Percentiles rank a stretch among this genome's conserved stretches.
Evolutionary conservation across 2,113 vertebrate species (phyloP).

Genomic region (Turdus rufiventris): DNA sequence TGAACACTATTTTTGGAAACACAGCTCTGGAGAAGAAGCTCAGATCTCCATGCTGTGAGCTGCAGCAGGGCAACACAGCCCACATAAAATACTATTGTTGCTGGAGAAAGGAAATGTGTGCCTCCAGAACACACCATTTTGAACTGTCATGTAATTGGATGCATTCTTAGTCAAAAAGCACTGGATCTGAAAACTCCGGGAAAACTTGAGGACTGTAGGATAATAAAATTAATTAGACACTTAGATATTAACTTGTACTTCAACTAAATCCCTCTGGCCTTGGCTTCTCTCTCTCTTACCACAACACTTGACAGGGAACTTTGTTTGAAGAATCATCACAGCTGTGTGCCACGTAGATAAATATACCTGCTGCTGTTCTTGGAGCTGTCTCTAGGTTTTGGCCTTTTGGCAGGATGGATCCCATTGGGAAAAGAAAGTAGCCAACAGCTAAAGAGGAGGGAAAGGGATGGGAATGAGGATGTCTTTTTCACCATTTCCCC

Average conservation of each 20-base stretch:
- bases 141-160: neutral
- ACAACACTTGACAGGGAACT: neutral
- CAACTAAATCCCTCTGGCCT: neutral
- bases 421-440: neutral
- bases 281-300: neutral
- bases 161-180: neutral
- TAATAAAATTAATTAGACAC: neutral
- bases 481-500: neutral
- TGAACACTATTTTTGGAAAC: neutral
- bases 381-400: neutral
- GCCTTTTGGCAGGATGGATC: neutral
- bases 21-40: neutral
- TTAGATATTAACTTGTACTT: neutral
- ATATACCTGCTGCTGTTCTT: neutral
- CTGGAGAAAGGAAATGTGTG: neutral
- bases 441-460: neutral
- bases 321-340: neutral
- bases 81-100: neutral
- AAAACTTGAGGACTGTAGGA: neutral
- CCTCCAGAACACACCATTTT: neutral
- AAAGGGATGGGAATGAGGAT: neutral
- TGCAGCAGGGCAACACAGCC: fast-evolving
- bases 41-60: neutral
- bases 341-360: fast-evolving
- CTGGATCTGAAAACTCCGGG: neutral